Base-by-base conservation (phyloP, 2,797 vertebrate species). In the Sternarchorhynchus goeldii region DNA sequence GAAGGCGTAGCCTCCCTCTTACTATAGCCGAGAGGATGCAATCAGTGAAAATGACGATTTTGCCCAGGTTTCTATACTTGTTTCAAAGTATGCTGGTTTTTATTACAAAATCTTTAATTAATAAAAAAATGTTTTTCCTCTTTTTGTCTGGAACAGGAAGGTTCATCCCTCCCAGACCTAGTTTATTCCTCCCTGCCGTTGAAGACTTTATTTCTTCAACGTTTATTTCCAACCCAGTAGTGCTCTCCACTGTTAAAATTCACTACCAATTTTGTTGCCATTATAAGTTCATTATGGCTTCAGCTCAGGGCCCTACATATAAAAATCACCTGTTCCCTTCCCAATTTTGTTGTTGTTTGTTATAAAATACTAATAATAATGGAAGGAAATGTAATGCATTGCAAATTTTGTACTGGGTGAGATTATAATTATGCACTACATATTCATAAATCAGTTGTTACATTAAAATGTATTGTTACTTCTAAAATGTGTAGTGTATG, bases 261-360 rank as follows among this genome's bases (percentile, higher is more conserved):
- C 82, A 72, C 70, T 75, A 14, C 8, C 63, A 82, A 17, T 75
- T 77, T 31, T 62, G 29, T 4, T 1, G 5, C 29, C 60, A 83
- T 25, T 78, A 71, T 25, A 78, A 81, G 31, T 75, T 72, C 5
- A 55, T 34, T 6, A 31, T 64, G 21, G 39, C 60, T 12, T 81
- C 65, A 3, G 12, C 36, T 1, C 59, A 73, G 1, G 41, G 74
- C 65, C 82, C 73, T 16, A 71, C 79, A 6, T n/a, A 55, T 0
- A 82, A 76, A 3, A 84, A 86, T 2, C 29, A 82, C 6, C 6
- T 77, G 36, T 82, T 78, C 50, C 68, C n/a, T n/a, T n/a, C n/a
- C n/a, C n/a, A n/a, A n/a, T n/a, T n/a, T n/a, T n/a, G n/a, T n/a
- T n/a, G n/a, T n/a, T n/a, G n/a, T n/a, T n/a, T n/a, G n/a, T n/a